Base-by-base conservation (phyloP, 2,888 invertebrate genomes). In the Xanthia togata region DNA sequence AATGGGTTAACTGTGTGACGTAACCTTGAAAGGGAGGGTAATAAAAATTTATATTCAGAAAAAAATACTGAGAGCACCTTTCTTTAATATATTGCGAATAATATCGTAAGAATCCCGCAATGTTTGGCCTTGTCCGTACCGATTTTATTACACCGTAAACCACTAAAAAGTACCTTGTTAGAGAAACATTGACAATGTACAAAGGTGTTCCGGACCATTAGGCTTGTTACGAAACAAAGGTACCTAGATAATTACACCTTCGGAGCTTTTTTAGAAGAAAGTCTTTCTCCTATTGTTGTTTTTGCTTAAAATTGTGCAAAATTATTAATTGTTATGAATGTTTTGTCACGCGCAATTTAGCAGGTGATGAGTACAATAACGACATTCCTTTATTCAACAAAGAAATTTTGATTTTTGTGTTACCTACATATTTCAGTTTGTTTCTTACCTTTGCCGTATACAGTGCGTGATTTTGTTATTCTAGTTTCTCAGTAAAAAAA, bases 71-170 rank as follows among this genome's bases (percentile, higher is more conserved):
- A 84, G 74, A 87, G 70, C 76, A 89, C 89, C 89, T 89, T 86
- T 89, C 87, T 85, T 73, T 85, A 86, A 87, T 87, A 73, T 78
- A 86, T 88, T 87, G 89, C 89, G 83, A 88, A 87, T 87, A 85
- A 80, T 84, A 92, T 92, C 83, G 87, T 84, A 87, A 88, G 92
- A 90, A 93, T 93, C 92, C 96, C 95, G 95, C 96, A 96, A 96
- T 96, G 95, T 96, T 96, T 96, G 91, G 91, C 93, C 92, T 95
- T 95, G 95, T 95, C 91, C 90, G 90, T 90, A 92, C 91, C 92
- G 84, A 91, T 94, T 96, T 96, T 96, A 96, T 96, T 93, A 88
- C 93, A 85, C 92, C 94, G 94, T 96, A 95, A 96, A 96, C 96
- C 96, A 94, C 96, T 94, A 95, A 96, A 95, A 95, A 93, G 94